These are phyloP conservation scores for Periophthalmus magnuspinnatus DNA, from an alignment of 2,797 vertebrate genomes.

Conservation along the genomic window DNA sequence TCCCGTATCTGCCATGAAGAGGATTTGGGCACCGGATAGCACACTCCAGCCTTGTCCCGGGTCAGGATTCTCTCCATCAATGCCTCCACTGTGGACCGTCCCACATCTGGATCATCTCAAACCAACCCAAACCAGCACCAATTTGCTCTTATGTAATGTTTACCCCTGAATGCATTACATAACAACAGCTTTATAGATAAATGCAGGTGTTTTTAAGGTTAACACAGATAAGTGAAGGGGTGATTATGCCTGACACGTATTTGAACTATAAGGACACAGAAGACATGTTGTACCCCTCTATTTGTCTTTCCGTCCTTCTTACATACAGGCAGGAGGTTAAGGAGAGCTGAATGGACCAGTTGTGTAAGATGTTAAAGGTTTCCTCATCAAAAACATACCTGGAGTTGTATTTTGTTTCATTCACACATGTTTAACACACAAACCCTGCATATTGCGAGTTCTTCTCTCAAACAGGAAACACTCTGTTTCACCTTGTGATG, in stretches of 20 bases:
- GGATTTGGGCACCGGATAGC: background rate
- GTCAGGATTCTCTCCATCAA: constrained; percentile 34
- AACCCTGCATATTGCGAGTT: no score
- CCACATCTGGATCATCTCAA: constrained; percentile 62
- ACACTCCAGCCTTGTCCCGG: background rate
- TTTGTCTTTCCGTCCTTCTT: constrained; percentile 12
- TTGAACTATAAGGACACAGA: constrained; percentile 13
- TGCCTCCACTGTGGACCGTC: constrained; percentile 54
- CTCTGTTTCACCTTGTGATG: no score
- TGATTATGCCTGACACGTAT: constrained; percentile 2
- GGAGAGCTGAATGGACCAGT: constrained; percentile 37
- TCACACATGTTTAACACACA: no score
- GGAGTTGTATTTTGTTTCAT: no score
- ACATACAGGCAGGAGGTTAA: constrained; percentile 21
- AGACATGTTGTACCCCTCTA: constrained; percentile 14
- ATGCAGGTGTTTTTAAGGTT: background rate
- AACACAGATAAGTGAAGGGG: constrained; percentile 8
- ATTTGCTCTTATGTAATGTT: constrained; percentile 56
- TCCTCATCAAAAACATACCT: no score
- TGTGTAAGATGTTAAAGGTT: constrained; percentile 26
- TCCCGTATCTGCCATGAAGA: background rate
- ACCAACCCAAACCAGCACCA: constrained; percentile 35
- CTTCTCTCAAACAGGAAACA: no score
- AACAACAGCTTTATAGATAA: constrained; percentile 42
- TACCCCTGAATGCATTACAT: constrained; percentile 45